These are phyloP conservation scores for Micropoecilia bifurca DNA, from an alignment of 2,797 vertebrate genomes.

Conservation along the genomic window DNA sequence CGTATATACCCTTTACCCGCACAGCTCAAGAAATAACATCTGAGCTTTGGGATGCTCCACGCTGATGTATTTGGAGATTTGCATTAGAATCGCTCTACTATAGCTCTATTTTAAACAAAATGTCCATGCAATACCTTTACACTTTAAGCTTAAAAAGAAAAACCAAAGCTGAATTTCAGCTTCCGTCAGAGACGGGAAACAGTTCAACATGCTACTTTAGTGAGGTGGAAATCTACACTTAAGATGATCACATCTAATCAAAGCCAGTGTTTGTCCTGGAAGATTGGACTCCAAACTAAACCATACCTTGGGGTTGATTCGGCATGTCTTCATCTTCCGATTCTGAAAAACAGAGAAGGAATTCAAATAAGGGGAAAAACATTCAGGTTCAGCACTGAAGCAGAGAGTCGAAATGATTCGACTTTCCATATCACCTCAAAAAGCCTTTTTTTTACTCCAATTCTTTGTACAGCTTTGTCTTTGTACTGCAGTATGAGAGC, in stretches of 20 bases:
- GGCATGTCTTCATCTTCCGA: slow-evolving; percentile 68
- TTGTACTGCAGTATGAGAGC: slow-evolving; percentile 70
- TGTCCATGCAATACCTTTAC: slow-evolving; percentile 41
- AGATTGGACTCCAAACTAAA: slow-evolving; percentile 19
- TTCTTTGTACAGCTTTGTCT: slow-evolving; percentile 73
- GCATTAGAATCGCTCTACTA: slow-evolving; percentile 28
- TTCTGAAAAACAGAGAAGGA: slow-evolving; percentile 54
- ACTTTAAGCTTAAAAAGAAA: slow-evolving; percentile 34
- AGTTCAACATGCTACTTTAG: slow-evolving; percentile 28
- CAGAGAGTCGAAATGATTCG: slow-evolving; percentile 54
- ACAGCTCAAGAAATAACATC: slow-evolving; percentile 47
- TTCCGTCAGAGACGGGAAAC: slow-evolving; percentile 32
- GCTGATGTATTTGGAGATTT: slow-evolving; percentile 39
- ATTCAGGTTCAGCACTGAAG: slow-evolving; percentile 44
- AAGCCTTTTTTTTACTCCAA: slow-evolving; percentile 63
- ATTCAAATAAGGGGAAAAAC: slow-evolving; percentile 50
- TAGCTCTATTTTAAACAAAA: slow-evolving; percentile 52
- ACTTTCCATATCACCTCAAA: slow-evolving; percentile 74
- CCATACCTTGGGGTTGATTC: slow-evolving; percentile 73
- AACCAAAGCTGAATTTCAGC: slow-evolving; percentile 24
- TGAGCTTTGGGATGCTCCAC: slow-evolving; percentile 38
- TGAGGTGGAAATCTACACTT: slow-evolving; percentile 23
- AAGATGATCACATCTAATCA: slow-evolving; percentile 29
- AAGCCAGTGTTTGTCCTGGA: neutral
- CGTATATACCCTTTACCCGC: slow-evolving; percentile 10